Percentiles rank a stretch among this genome's conserved stretches.
Evolutionary conservation across 2,797 vertebrate species (phyloP).

Genomic region (Sebastes taczanowskii): DNA sequence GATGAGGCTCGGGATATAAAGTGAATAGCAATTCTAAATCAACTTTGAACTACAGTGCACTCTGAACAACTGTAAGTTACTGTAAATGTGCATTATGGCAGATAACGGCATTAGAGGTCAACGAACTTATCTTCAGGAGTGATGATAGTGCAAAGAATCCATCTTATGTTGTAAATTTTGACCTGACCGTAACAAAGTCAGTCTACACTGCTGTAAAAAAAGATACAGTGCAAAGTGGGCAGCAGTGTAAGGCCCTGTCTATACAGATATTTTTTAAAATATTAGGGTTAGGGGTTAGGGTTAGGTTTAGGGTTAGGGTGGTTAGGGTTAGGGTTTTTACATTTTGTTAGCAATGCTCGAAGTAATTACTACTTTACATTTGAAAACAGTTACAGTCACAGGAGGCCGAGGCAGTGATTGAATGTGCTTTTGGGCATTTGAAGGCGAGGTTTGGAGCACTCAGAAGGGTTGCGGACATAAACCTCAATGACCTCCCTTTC

Average conservation of each 20-base stretch:
- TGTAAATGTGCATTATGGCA: neutral
- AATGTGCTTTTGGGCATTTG: too few relatives aligned
- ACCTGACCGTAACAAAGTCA: neutral
- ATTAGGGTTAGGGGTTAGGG: too few relatives aligned
- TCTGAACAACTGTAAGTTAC: neutral
- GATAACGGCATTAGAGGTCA: neutral
- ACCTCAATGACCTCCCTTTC: too few relatives aligned
- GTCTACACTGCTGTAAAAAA: neutral
- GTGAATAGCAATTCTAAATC: slow-evolving; percentile 18
- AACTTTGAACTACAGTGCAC: neutral
- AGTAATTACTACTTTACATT: too few relatives aligned
- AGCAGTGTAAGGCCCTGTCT: neutral
- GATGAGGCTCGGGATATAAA: slow-evolving; percentile 22
- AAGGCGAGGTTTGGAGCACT: too few relatives aligned
- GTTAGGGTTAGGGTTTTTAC: too few relatives aligned
- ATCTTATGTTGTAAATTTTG: neutral
- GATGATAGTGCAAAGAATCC: neutral
- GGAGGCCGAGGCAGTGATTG: too few relatives aligned
- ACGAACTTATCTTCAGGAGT: neutral
- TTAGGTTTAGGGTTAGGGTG: too few relatives aligned
- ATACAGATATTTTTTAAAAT: too few relatives aligned
- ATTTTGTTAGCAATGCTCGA: too few relatives aligned
- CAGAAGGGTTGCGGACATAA: too few relatives aligned
- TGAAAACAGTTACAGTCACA: too few relatives aligned
- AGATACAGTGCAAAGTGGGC: neutral